Base-by-base conservation (phyloP, 1,140 invertebrate species). In the Drosophila rhopaloa region DNA sequence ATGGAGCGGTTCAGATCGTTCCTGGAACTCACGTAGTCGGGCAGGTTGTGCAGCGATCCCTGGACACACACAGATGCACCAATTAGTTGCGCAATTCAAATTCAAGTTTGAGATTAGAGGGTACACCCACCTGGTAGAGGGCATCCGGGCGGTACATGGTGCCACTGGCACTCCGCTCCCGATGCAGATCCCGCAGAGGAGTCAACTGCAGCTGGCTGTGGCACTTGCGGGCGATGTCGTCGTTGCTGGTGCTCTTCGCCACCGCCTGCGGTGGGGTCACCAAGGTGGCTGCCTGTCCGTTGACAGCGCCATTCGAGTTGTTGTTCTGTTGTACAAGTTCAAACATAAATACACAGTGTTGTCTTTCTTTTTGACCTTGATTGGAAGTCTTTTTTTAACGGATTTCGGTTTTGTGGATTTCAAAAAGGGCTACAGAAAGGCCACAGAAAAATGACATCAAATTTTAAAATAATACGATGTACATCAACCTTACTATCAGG, bases 131-230 rank as follows among this genome's bases (percentile, higher is more conserved):
- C 81, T 96, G 96, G 91, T 98, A 98, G 76, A 98, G 95, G 2
- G 98, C 95, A 91, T 99, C 97, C 47, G 96, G 96, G 24, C 97
- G 93, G 84, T 96, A 95, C 94, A 98, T 95, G n/a, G 97, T 95
- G 19, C 96, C 96, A 71, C 95, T 95, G 35, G 94, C 94, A 85
- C 78, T 91, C 16, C 63, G 73, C 84, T 76, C 92, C 24, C 76
- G 81, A 78, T 86, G 91, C 5, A 43, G 38, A 9, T 89, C 90
- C 51, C 77, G 58, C 14, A 82, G 62, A 6, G 80, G 81, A n/a
- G 54, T 74, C 60, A 91, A 57, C 57, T 92, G 85, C n/a, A 88
- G 78, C 61, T 91, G 86, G 75, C 91, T 91, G 40, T 79, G 58
- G 40, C 79, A 76, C 5, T 72, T 72, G 9, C 81, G 65, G 9